Conservation (phyloP, 2,797 vertebrate genomes). For the Anguilla anguilla region DNA sequence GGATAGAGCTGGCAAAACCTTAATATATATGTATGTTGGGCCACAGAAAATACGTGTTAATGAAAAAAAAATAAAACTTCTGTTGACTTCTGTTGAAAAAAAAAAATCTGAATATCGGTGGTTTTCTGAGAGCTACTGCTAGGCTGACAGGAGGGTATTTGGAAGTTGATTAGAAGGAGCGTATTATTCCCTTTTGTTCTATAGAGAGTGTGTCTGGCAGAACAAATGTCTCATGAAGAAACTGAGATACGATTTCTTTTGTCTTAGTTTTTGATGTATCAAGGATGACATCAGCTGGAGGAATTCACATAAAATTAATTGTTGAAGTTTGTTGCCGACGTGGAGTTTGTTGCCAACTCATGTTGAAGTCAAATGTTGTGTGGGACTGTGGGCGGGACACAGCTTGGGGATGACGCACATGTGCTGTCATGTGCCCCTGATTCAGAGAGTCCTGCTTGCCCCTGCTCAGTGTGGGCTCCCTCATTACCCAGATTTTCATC, state of each 20-base stretch:
- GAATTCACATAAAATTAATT: background rate
- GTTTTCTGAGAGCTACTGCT: background rate
- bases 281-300: background rate
- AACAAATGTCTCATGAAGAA: background rate
- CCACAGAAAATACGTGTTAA: background rate
- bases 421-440: background rate
- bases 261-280: background rate
- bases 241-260: background rate
- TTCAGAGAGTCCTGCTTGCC: background rate
- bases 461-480: background rate
- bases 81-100: background rate
- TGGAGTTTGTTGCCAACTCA: background rate
- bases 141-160: background rate
- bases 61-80: background rate
- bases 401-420: constrained; percentile 6
- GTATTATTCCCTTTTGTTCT: background rate
- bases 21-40: background rate
- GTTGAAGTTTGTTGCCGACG: background rate
- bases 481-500: constrained; percentile 24
- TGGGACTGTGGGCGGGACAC: background rate
- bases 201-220: background rate
- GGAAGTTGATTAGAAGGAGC: background rate
- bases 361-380: background rate
- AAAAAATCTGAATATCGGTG: background rate
- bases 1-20: constrained; percentile 16